Conservation (phyloP, 2,888 invertebrate species). For the Drosophila helvetica region DNA sequence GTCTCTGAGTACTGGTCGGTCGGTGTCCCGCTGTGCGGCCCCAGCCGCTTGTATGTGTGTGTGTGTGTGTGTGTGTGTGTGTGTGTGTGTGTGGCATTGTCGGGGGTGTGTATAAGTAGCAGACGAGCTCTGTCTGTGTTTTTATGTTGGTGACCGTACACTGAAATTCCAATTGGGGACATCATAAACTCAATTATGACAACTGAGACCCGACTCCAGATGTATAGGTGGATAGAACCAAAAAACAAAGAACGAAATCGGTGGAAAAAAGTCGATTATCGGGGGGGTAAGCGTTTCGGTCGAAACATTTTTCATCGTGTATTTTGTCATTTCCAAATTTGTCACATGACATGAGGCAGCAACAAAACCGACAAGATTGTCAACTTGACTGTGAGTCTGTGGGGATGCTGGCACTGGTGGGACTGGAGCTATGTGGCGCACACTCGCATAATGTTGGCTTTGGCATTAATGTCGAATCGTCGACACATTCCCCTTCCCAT, state of each 20-base stretch:
- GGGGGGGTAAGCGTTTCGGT: slow-evolving; percentile 14
- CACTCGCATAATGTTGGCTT: slow-evolving; percentile 72
- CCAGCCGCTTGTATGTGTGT: too few relatives aligned
- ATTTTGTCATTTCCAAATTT: slow-evolving; percentile 79
- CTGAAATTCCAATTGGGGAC: slow-evolving; percentile 48
- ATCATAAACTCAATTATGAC: slow-evolving; percentile 75
- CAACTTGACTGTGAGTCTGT: slow-evolving; percentile 22
- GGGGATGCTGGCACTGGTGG: neutral
- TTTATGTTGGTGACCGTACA: slow-evolving; percentile 44
- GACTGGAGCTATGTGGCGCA: slow-evolving; percentile 28
- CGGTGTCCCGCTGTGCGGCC: neutral
- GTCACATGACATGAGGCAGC: slow-evolving; percentile 75
- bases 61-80: neutral
- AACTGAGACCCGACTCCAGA: slow-evolving; percentile 52
- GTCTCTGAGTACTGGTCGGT: slow-evolving; percentile 4
- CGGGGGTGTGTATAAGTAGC: slow-evolving; percentile 40
- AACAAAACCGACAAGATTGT: slow-evolving; percentile 26
- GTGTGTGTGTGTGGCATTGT: slow-evolving; percentile 10
- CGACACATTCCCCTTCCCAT: slow-evolving; percentile 23
- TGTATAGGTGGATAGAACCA: slow-evolving; percentile 11
- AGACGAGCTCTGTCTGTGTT: slow-evolving; percentile 27
- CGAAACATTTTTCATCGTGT: slow-evolving; percentile 57
- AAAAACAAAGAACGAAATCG: slow-evolving; percentile 31
- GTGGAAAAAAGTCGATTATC: slow-evolving; percentile 72
- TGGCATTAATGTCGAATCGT: slow-evolving; percentile 73